These are phyloP conservation scores for Okamejei kenojei DNA, from an alignment of 2,797 vertebrate genomes.

Conservation along the genomic window DNA sequence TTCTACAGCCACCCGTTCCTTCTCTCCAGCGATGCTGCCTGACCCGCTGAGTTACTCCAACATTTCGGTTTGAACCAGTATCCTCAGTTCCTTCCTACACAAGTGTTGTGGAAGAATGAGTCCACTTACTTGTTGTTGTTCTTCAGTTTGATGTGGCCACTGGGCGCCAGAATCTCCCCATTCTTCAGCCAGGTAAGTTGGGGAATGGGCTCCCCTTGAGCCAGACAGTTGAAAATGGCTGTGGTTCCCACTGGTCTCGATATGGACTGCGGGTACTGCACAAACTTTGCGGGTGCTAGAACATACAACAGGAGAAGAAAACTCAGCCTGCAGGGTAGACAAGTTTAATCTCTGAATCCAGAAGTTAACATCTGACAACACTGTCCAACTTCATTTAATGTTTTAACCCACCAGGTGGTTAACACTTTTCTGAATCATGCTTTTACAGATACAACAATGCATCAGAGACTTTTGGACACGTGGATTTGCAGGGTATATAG, in stretches of 20 bases:
- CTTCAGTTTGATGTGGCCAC: slow-evolving; percentile 83
- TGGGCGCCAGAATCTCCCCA: slow-evolving; percentile 82
- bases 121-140: slow-evolving; percentile 86
- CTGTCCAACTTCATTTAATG: background rate
- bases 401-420: background rate
- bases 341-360: background rate
- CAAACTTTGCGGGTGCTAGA: slow-evolving; percentile 87
- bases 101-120: no score
- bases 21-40: no score
- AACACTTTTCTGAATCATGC: no score
- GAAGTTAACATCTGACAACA: background rate
- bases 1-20: no score
- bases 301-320: background rate
- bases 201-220: slow-evolving; percentile 82
- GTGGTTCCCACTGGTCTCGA: slow-evolving; percentile 85
- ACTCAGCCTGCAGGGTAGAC: background rate
- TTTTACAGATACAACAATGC: no score
- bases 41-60: no score
- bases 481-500: no score
- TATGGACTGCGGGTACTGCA: slow-evolving; percentile 91
- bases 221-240: slow-evolving; percentile 91
- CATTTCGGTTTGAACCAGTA: no score
- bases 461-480: no score
- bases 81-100: no score
- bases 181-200: slow-evolving; percentile 96